These are phyloP conservation scores for Zaprionus nigranus DNA, from an alignment of 1,140 invertebrate species.

Conservation along the genomic window DNA sequence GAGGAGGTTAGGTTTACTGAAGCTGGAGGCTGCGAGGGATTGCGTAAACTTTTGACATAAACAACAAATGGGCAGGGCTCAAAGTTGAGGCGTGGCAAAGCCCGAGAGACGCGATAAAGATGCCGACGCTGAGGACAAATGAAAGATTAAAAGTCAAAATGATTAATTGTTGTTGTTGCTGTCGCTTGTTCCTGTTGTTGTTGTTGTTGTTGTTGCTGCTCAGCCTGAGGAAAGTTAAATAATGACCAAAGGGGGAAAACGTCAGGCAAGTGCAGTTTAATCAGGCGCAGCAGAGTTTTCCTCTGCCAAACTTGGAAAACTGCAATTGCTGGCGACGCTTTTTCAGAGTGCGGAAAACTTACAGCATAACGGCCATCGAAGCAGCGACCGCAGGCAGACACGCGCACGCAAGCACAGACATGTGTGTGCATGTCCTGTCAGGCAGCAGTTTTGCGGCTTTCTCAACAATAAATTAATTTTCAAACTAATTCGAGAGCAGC, in stretches of 20 bases:
- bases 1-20: not conserved
- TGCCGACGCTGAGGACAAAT: slow-evolving; percentile 55
- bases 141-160: slow-evolving; percentile 66
- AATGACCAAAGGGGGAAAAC: slow-evolving; percentile 32
- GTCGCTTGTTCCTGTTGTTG: not conserved
- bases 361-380: not conserved
- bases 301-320: slow-evolving; percentile 24
- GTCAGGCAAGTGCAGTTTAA: slow-evolving; percentile 31
- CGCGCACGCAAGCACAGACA: not conserved
- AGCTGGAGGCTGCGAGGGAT: slow-evolving; percentile 11
- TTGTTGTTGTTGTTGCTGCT: not conserved
- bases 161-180: slow-evolving; percentile 60
- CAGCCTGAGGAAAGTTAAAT: slow-evolving; percentile 41
- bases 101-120: slow-evolving; percentile 52
- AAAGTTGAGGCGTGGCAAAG: slow-evolving; percentile 40
- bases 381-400: not conserved
- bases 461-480: slow-evolving; percentile 51
- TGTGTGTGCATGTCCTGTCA: slow-evolving; percentile 8
- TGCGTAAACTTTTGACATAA: slow-evolving; percentile 53
- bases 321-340: slow-evolving; percentile 20
- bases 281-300: slow-evolving; percentile 27
- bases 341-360: not conserved
- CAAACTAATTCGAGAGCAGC: slow-evolving; percentile 37
- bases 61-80: slow-evolving; percentile 37
- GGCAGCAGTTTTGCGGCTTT: slow-evolving; percentile 36